These are phyloP conservation scores for Diadophis punctatus DNA, from an alignment of 2,113 vertebrate species.

Conservation along the genomic window DNA sequence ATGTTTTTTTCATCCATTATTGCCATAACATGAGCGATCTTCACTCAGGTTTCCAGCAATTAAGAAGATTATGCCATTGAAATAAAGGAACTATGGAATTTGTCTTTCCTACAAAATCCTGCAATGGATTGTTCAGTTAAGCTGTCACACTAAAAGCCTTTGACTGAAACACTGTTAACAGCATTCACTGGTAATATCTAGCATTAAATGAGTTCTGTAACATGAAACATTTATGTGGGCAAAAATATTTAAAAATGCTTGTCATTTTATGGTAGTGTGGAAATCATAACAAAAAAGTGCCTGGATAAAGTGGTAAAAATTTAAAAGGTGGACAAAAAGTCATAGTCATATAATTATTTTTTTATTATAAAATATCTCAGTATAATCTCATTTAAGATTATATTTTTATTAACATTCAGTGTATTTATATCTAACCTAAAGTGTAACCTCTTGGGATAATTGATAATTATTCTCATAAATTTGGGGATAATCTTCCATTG, in stretches of 20 bases:
- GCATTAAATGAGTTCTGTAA: neutral
- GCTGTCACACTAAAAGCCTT: accelerated
- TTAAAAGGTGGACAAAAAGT: conserved; percentile 29
- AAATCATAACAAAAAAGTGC: conserved; percentile 24
- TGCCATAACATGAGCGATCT: neutral
- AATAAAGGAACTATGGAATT: neutral
- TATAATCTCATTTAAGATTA: conserved; percentile 35
- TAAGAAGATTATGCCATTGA: neutral
- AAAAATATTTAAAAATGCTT: neutral
- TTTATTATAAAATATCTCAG: conserved; percentile 18
- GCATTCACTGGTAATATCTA: neutral
- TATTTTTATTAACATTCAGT: neutral
- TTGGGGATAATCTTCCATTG: conserved; percentile 41
- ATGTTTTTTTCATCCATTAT: neutral
- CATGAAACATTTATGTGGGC: neutral
- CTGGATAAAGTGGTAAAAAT: conserved; percentile 13
- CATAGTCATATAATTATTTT: neutral
- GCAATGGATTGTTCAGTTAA: neutral
- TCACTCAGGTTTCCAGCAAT: neutral
- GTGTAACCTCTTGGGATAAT: conserved; percentile 23
- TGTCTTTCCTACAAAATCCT: neutral
- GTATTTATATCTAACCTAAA: neutral
- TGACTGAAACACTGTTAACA: neutral
- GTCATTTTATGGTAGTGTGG: neutral
- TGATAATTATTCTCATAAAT: conserved; percentile 49